Evolutionary conservation across 2,113 vertebrate genomes (phyloP), one percentile per base, ranked within the genome.

Genomic region (Albula goreensis): DNA sequence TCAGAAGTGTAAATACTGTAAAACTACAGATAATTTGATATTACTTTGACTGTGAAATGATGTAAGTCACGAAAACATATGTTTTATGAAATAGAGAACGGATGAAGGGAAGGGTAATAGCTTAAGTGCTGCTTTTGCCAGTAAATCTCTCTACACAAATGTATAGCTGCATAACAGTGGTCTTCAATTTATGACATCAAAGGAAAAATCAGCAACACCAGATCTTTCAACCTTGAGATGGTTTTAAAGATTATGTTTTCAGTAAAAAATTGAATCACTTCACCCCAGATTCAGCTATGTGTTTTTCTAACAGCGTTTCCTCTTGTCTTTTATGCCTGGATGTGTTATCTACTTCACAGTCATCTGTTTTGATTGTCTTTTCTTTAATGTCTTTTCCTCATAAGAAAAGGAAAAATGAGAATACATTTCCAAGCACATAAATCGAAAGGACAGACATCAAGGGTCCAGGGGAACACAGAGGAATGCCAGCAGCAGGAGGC

Each of bases 361-460:
- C 66, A 12, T 50, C 79, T 79, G 48, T 52, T 66, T 66, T 6
- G 4, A 22, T 50, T 2, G 13, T 0, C 31, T 83, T 4, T 57
- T 79, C 84, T 77, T 60, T 79, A 31, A 57, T 41, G 19, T 80
- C 77, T 53, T 12, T 70, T 51, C n/a, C 11, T 25, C 13, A 84
- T 11, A n/a, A 87, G 81, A 84, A 83, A 84, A 87, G 82, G 11
- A 19, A 81, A 52, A 50, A 17, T 17, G 52, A 19, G 11, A n/a
- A 6, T 10, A 22, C 81, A 89, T 89, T 85, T 89, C 80, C 86
- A 88, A 85, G 80, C 84, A 85, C 87, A 90, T 89, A 85, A 90
- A 88, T 22, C 22, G 17, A 70, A 70, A 85, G 85, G 53, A 41
- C 48, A 83, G 80, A 50, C 78, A 85, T 87, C 81, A 86, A 88